phyloP scores from a whole-genome alignment of 1,140 invertebrate genomes.

The Eciton burchellii region DNA sequence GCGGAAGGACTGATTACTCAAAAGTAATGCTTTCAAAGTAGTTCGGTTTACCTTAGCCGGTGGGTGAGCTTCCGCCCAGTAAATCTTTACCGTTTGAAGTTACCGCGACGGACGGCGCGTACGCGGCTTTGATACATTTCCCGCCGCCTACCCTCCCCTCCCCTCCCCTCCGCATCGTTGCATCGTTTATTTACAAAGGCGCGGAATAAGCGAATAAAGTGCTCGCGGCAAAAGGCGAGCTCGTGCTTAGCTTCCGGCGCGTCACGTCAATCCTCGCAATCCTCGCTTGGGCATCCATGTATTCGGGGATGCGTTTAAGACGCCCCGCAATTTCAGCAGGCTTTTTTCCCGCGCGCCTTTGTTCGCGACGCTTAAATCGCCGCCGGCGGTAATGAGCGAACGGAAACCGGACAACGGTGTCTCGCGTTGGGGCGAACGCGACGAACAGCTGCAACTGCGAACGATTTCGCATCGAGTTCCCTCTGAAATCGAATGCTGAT shows the following conservation, averaged over 20 bases:
- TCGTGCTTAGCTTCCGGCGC: slow-evolving; percentile 8
- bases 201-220: slow-evolving; percentile 51
- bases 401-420: background rate
- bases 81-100: slow-evolving; percentile 55
- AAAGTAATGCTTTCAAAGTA: slow-evolving; percentile 46
- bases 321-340: slow-evolving; percentile 10
- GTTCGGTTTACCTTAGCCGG: slow-evolving; percentile 42
- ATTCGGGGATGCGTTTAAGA: slow-evolving; percentile 23
- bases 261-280: slow-evolving; percentile 7
- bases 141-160: too few relatives aligned
- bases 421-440: background rate
- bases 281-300: slow-evolving; percentile 10
- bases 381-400: slow-evolving; percentile 1
- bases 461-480: slow-evolving; percentile 17
- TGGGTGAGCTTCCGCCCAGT: slow-evolving; percentile 17
- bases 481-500: slow-evolving; percentile 17
- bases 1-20: slow-evolving; percentile 58
- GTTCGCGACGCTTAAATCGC: slow-evolving; percentile 17
- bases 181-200: slow-evolving; percentile 52
- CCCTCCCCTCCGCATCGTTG: background rate
- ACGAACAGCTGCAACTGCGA: background rate
- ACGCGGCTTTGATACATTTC: slow-evolving; percentile 25
- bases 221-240: background rate
- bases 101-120: background rate
- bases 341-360: slow-evolving; percentile 16